Base-by-base conservation (phyloP, 2,113 vertebrate species). In the Colistium nudipinnis region DNA sequence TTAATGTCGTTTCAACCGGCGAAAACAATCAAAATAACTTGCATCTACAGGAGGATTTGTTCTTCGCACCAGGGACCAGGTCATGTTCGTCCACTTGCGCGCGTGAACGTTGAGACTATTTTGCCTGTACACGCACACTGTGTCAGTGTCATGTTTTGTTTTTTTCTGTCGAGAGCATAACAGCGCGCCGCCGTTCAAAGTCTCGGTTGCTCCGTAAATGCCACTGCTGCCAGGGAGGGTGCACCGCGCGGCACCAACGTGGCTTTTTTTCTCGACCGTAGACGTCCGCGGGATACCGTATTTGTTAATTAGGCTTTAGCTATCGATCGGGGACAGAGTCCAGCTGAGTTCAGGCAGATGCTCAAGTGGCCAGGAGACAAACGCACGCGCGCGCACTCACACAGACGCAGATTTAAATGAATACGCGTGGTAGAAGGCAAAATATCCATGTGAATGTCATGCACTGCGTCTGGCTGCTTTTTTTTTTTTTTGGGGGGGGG, bases 271-370 rank as follows among this genome's bases (percentile, higher is more conserved):
- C 55, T 64, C 70, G 80, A 70, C 86, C 70, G 70, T 13, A 33
- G 67, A 76, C 70, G 74, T 80, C 61, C 70, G 25, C 62, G 70
- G 66, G 74, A 86, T 54, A 74, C 30, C 54, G 33, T 77, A 82
- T 74, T 69, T 81, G 84, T 71, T 89, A 87, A 88, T 87, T 67
- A 89, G 80, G 39, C 75, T 83, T 80, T 70, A 74, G 57, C 72
- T 24, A 79, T 89, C 53, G 79, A 83, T 86, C 80, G 82, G 65
- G n/a, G 68, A 71, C 45, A 55, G 38, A 41, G 72, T 76, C 43
- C 47, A 41, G 47, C 61, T 78, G 62, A 43, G 54, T 36, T 78
- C 43, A 59, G 43, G 20, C 69, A 67, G 47, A 70, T 51, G 38
- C 62, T 56, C 27, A 28, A 65, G 61, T 35, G 24, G 48, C 52